Evolutionary conservation across 2,797 vertebrate species (phyloP), one percentile per base, ranked within the genome.

Genomic region (Silurus lanzhouensis): DNA sequence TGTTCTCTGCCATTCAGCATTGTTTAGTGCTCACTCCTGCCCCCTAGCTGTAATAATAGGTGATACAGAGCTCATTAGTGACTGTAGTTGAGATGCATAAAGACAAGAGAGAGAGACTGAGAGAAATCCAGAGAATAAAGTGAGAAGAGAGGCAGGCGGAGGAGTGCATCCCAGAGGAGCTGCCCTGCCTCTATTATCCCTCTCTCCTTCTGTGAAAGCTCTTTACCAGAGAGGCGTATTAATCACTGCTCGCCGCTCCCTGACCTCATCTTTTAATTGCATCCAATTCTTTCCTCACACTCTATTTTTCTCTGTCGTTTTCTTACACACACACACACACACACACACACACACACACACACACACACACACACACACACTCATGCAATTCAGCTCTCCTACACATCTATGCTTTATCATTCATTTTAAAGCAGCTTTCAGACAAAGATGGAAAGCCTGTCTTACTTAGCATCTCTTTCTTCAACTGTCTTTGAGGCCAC

Each of bases 191-290:
- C 76, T 63, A 70, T 90, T 91, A 82, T 84, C 90, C 5, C 84
- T 7, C 81, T 71, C 70, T 88, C 88, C 86, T 87, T 88, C 86
- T 60, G 67, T 74, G 84, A 76, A 89, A 84, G 13, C 89, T 85
- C 86, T 75, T 60, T 9, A 87, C 85, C 72, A 85, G 74, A 89
- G 91, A 88, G 79, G 88, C 82, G 86, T 88, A 89, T 93, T 92
- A 90, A 93, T 92, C 87, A 88, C 70, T 63, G 82, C 57, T 58
- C 82, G 46, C 71, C 86, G 63, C 90, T 88, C 91, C 83, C 85
- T 92, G 90, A 92, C 90, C 89, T 67, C 60, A n/a, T 55, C 86
- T 90, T 92, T 93, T 93, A 91, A 94, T 93, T 92, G 85, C 90
- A 87, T 91, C 87, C 63, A n/a, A 85, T 82, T 85, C 72, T 90